Conservation (phyloP, 2,888 invertebrate genomes). For the Hyppa rectilinea region DNA sequence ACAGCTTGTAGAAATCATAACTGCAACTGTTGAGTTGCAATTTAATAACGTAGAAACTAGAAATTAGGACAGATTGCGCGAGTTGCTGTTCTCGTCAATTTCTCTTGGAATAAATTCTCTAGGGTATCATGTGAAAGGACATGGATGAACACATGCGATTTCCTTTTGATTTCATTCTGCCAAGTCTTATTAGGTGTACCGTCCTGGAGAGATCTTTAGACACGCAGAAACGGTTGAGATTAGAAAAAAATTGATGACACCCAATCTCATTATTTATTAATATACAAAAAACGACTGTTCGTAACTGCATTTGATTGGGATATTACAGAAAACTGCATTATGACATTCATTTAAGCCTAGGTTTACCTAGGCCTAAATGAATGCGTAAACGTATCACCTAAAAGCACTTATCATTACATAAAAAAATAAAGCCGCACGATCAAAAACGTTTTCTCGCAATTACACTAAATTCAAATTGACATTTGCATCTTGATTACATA, state of each 20-base stretch:
- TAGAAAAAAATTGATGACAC: too few species aligned
- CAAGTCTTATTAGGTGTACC: too few species aligned
- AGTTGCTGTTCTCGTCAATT: background rate
- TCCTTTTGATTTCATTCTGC: too few species aligned
- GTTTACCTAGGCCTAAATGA: background rate
- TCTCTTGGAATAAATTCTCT: background rate
- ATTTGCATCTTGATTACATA: slow-evolving; percentile 55
- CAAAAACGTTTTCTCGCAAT: slow-evolving; percentile 19
- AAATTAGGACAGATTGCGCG: background rate
- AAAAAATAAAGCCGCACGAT: slow-evolving; percentile 1
- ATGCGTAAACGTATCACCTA: background rate
- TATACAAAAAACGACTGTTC: too few species aligned
- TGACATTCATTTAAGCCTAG: too few species aligned
- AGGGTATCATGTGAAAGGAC: background rate
- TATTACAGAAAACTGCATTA: too few species aligned
- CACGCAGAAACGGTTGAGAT: too few species aligned
- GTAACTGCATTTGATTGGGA: too few species aligned
- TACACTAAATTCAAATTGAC: slow-evolving; percentile 46
- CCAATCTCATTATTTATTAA: too few species aligned
- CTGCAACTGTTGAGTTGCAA: background rate
- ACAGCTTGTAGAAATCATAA: background rate
- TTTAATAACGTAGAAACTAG: background rate
- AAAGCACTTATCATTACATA: background rate
- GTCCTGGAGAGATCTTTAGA: too few species aligned
- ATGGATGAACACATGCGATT: too few species aligned